Evolutionary conservation across 2,113 vertebrate genomes (phyloP), one percentile per base, ranked within the genome.

Genomic region (Gymnobelideus leadbeateri): DNA sequence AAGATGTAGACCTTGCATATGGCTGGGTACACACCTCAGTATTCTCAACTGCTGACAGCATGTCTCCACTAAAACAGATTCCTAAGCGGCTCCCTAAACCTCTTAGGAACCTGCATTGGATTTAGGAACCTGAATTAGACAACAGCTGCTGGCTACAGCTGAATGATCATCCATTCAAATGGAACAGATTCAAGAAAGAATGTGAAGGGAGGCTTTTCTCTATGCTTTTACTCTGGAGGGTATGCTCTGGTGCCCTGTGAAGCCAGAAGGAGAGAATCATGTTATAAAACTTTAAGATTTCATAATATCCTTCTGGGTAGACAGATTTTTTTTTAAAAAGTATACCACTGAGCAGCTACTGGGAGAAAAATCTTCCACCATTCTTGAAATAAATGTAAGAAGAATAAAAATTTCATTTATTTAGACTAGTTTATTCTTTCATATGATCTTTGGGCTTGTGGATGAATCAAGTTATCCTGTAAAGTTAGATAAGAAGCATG

Each of bases 391-490:
- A 96, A 43, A 93, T 50, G 52, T 93, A 92, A 96, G 46, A 91
- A 97, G 94, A 31, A 49, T 95, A 97, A 77, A 97, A 91, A 12
- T 92, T 97, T 92, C 53, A 37, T 93, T 68, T 92, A 50, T 93
- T 94, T 24, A 90, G 3, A 14, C 51, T 28, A 11, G 24, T 91
- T 92, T 95, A 92, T 89, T 89, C 8, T 95, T 24, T n/a, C 43
- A 89, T 3, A 0, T 89, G 84, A 96, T 55, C 91, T 97, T 95
- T 96, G 54, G 8, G 90, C 97, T 98, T 97, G 95, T 94, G n/a
- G 55, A 57, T 98, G 92, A 93, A 96, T 97, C 90, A 94, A 96
- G 37, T 77, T 97, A 25, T 90, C 52, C 23, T 95, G 46, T 96
- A 50, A 93, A 95, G 90, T 92, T 43, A 97, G 90, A 24, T 95